phyloP scores from a whole-genome alignment of 2,113 vertebrate genomes.

The Syrrhaptes paradoxus region DNA sequence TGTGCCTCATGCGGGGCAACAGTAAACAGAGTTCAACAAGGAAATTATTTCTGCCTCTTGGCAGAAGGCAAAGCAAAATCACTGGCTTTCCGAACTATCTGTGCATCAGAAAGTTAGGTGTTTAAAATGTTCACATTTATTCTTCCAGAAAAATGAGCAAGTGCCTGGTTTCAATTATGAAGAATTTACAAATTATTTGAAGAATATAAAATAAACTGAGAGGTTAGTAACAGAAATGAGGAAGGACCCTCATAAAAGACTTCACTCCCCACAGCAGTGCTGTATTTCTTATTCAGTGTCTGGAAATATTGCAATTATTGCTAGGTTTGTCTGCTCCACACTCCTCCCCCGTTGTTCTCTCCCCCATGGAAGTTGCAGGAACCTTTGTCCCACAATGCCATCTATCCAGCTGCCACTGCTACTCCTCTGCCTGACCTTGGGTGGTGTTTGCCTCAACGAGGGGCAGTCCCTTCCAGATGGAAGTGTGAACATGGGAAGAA shows the following conservation, averaged over 20 bases:
- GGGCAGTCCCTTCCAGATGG: conserved; percentile 70
- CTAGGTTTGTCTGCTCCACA: background rate
- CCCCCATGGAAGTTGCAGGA: conserved; percentile 3
- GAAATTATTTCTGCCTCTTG: background rate
- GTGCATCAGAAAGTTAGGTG: background rate
- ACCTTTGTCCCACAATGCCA: conserved; percentile 73
- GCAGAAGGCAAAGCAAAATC: background rate
- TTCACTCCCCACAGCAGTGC: background rate
- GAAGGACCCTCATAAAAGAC: background rate
- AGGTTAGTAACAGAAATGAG: background rate
- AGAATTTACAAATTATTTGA: background rate
- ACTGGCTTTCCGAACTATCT: background rate
- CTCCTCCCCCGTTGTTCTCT: background rate
- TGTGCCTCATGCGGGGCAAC: background rate
- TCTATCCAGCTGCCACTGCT: conserved; percentile 75
- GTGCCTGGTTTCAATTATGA: background rate
- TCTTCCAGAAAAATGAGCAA: background rate
- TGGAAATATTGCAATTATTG: background rate
- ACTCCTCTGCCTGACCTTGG: conserved; percentile 72
- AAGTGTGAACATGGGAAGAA: conserved; percentile 59
- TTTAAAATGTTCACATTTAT: background rate
- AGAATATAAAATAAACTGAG: background rate
- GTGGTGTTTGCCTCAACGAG: conserved; percentile 59
- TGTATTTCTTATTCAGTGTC: background rate
- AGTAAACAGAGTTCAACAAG: background rate